These are phyloP conservation scores for Ectropis grisescens DNA, from an alignment of 1,140 invertebrate genomes.

Conservation along the genomic window DNA sequence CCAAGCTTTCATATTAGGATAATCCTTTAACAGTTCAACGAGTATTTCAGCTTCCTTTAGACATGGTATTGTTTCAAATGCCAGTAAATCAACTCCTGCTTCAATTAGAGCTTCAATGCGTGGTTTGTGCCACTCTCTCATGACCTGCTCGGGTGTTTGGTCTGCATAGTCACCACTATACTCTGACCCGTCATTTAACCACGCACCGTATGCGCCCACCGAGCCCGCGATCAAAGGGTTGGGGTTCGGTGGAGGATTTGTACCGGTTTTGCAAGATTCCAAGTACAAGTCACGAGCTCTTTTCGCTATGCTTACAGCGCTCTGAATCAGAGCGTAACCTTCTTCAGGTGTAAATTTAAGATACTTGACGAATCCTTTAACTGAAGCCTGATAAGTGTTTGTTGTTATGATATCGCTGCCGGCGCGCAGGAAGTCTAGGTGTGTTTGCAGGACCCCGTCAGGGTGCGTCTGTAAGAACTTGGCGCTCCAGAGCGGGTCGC, in stretches of 20 bases:
- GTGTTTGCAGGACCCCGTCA: conserved; percentile 78
- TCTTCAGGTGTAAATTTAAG: conserved; percentile 74
- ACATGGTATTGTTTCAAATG: conserved; percentile 92
- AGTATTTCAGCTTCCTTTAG: conserved; percentile 83
- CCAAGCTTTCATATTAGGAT: conserved; percentile 81
- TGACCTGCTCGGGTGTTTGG: conserved; percentile 68
- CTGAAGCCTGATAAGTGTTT: conserved; percentile 90
- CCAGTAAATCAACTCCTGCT: conserved; percentile 84
- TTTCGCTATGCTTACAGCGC: conserved; percentile 78
- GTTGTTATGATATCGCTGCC: conserved; percentile 88
- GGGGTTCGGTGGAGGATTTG: conserved; percentile 11
- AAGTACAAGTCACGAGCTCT: conserved; percentile 71
- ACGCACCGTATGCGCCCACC: conserved; percentile 91
- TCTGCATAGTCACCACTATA: conserved; percentile 88
- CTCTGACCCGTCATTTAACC: conserved; percentile 89
- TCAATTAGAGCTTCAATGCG: conserved; percentile 81
- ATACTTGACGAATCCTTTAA: conserved; percentile 81
- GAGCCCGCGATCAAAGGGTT: conserved; percentile 81
- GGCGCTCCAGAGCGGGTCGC: conserved; percentile 85
- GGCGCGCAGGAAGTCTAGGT: conserved; percentile 86
- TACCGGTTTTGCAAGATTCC: conserved; percentile 52
- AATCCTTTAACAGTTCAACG: conserved; percentile 79
- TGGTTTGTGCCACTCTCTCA: conserved; percentile 85
- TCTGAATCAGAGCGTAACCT: conserved; percentile 76
- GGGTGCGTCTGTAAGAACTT: conserved; percentile 79